A percentile compares a stretch with the other conserved stretches of the same genome.
Evolutionary conservation across 2,888 invertebrate genomes (phyloP).

Genomic region (Aporophyla nigra): DNA sequence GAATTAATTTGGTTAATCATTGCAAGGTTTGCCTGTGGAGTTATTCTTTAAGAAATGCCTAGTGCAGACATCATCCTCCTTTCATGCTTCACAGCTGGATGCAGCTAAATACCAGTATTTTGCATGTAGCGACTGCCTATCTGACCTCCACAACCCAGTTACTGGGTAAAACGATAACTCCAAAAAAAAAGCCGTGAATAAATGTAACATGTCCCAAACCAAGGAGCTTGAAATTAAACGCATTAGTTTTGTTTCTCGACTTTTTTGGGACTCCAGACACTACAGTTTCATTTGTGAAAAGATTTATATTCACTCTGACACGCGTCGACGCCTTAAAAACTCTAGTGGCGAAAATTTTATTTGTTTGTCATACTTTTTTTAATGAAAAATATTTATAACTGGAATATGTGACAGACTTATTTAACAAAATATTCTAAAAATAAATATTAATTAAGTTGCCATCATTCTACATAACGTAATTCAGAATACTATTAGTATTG

Average conservation of each 20-base stretch:
- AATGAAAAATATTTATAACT: background rate
- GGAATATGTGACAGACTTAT: background rate
- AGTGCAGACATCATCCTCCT: background rate
- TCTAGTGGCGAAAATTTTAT: background rate
- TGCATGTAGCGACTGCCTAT: no score
- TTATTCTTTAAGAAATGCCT: background rate
- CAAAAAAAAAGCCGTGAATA: background rate
- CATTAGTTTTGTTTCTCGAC: slow-evolving; percentile 11
- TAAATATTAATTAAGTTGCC: background rate
- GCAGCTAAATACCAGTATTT: no score
- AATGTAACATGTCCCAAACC: background rate
- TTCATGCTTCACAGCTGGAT: background rate
- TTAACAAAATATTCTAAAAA: background rate
- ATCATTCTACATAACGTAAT: background rate
- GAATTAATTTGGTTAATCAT: background rate
- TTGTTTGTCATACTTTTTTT: background rate
- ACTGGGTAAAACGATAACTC: no score
- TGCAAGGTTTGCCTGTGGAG: background rate
- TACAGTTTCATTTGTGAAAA: slow-evolving; percentile 6
- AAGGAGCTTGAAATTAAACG: slow-evolving; percentile 20
- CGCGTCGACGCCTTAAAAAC: slow-evolving; percentile 18
- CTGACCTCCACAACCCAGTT: no score
- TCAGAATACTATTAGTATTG: background rate
- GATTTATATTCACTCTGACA: slow-evolving; percentile 17
- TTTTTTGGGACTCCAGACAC: slow-evolving; percentile 9